Conservation (phyloP, 2,797 vertebrate genomes). For the Avahi laniger region DNA sequence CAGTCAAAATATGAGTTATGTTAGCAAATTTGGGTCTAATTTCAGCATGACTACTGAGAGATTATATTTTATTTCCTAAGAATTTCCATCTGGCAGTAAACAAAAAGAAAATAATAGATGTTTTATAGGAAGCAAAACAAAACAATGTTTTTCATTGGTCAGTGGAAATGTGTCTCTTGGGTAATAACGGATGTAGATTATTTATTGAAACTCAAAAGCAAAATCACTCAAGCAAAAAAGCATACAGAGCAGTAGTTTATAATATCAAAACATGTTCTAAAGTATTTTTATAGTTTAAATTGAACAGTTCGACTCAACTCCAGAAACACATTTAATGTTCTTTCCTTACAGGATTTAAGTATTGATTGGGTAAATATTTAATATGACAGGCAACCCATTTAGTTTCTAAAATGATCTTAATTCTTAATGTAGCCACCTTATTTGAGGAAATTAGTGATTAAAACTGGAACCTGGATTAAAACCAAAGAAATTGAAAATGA, state of each 20-base stretch:
- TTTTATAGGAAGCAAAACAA: slow-evolving; percentile 3
- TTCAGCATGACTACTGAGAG: background rate
- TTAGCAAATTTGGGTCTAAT: slow-evolving; percentile 16
- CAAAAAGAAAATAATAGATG: slow-evolving; percentile 3
- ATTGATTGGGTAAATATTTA: background rate
- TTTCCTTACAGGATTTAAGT: slow-evolving; percentile 11
- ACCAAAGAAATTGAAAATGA: slow-evolving; percentile 62
- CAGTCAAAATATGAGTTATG: background rate
- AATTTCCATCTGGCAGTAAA: background rate
- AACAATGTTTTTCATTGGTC: background rate
- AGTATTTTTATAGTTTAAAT: background rate
- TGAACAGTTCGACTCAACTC: background rate
- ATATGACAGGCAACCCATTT: background rate
- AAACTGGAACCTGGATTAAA: slow-evolving; percentile 63
- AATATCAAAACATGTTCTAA: background rate
- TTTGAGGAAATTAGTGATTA: background rate
- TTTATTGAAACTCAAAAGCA: slow-evolving; percentile 18
- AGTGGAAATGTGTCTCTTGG: background rate
- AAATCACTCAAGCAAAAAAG: background rate
- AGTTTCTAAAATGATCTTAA: background rate
- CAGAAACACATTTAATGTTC: background rate
- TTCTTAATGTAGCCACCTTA: slow-evolving; percentile 5
- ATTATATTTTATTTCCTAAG: background rate
- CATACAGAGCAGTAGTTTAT: background rate
- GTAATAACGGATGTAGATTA: background rate